Base-by-base conservation (phyloP, 2,113 vertebrate genomes). In the Lagenorhynchus albirostris region DNA sequence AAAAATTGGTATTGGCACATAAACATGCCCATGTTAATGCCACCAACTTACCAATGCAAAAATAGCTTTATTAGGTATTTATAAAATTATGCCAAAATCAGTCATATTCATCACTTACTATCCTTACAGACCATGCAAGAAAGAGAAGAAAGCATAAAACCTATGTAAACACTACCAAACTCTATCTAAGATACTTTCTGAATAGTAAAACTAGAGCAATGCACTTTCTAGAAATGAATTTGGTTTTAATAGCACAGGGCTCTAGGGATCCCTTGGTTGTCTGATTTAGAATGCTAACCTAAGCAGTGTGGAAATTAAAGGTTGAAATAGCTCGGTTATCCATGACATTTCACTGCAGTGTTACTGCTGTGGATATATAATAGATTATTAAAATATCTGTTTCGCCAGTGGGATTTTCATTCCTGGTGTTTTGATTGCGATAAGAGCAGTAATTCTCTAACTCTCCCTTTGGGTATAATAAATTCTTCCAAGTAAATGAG, bases 351-450 rank as follows among this genome's bases (percentile, higher is more conserved):
- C 67, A 92, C 92, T 91, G 71, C 65, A 84, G 44, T 74, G 38
- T 83, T 95, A 96, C 82, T 93, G 65, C 92, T 81, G 36, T 77
- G 63, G 44, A 63, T 95, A 68, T 74, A 67, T 88, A 95, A 95
- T 89, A 96, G 91, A 97, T 98, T 95, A 97, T 94, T 98, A 97
- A 97, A 98, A 92, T 96, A 92, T 97, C 96, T 96, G 94, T 73
- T 97, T 97, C 36, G 83, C 93, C 89, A 90, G 89, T 94, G 89
- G 86, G 60, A 96, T 93, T 97, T 97, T 89, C 36, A 92, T 87
- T 95, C 44, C 79, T 89, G 44, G 21, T 93, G 79, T 97, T 98
- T 96, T 92, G 93, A 97, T 95, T 97, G 63, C 77, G 44, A 92
- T 96, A 97, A 96, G 50, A 94, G 65, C 79, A 92, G 23, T 96